A percentile compares a stretch with the other conserved stretches of the same genome.
Conservation (phyloP, 2,888 invertebrate genomes). For the Nudaria mundana region DNA sequence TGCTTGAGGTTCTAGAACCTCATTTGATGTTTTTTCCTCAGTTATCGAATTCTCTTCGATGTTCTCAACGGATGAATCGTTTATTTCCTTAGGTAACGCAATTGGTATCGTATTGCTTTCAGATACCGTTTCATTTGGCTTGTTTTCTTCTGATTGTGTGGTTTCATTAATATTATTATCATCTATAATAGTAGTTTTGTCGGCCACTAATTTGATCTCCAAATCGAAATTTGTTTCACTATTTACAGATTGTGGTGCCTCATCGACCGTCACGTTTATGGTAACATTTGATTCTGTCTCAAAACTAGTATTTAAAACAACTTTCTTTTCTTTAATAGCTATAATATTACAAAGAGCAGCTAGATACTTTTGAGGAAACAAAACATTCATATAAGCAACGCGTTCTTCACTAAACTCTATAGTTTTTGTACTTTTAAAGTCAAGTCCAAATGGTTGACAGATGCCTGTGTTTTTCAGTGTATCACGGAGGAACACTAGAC, state of each 20-base stretch:
- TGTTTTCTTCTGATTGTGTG: slow-evolving; percentile 50
- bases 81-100: slow-evolving; percentile 56
- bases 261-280: slow-evolving; percentile 67
- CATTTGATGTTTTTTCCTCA: slow-evolving; percentile 49
- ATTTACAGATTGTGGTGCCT: slow-evolving; percentile 50
- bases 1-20: slow-evolving; percentile 39
- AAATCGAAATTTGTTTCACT: slow-evolving; percentile 61
- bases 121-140: slow-evolving; percentile 41
- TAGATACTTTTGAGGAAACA: slow-evolving; percentile 85
- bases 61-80: slow-evolving; percentile 44
- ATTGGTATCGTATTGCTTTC: slow-evolving; percentile 43
- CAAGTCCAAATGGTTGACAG: slow-evolving; percentile 82
- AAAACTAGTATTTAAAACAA: slow-evolving; percentile 83
- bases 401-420: slow-evolving; percentile 72
- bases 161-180: slow-evolving; percentile 62
- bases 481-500: slow-evolving; percentile 80
- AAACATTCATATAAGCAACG: slow-evolving; percentile 81
- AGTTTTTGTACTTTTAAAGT: slow-evolving; percentile 81
- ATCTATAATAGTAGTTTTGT: slow-evolving; percentile 52
- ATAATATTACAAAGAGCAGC: slow-evolving; percentile 90
- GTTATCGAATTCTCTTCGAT: slow-evolving; percentile 41
- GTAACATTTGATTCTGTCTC: slow-evolving; percentile 75
- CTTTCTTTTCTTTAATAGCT: slow-evolving; percentile 84
- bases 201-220: slow-evolving; percentile 57
- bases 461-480: slow-evolving; percentile 83